Evolutionary conservation across 2,888 invertebrate genomes (phyloP), one percentile per base, ranked within the genome.

Genomic region (Lapara coniferarum): DNA sequence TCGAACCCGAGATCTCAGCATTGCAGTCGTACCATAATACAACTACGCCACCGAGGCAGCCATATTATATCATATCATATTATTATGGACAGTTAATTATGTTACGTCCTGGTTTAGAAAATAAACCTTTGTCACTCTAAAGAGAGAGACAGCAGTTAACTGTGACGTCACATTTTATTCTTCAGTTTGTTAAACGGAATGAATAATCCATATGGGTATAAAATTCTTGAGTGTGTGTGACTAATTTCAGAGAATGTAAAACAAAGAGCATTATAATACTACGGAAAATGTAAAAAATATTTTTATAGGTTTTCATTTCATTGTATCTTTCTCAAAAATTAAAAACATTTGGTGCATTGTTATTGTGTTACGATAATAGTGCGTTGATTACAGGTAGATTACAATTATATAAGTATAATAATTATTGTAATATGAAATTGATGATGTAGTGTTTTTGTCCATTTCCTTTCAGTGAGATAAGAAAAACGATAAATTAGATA

Each of bases 401-500:
- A n/a, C 30, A 52, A 67, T 52, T 69, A 69, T 68, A 59, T 69
- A 55, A 16, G n/a, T 66, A n/a, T 63, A 59, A 66, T 66, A 37
- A 69, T 70, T 68, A 69, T 72, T 73, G 73, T 51, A 72, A 76
- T 77, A 71, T 74, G 71, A 70, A 56, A 68, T 71, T 78, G 83
- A 82, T 82, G 82, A 83, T 83, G 82, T 81, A 82, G 81, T 85
- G 84, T 78, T 83, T 84, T 87, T 85, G 85, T 84, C 81, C 84
- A 83, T 88, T 92, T 89, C 87, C 85, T 90, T 89, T 78, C 85
- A 88, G 84, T 84, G 83, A 85, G 92, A 90, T 91, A 91, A 90
- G 90, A 84, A 83, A 80, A 78, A 84, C 82, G 89, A 87, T 90
- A 88, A 69, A 89, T 89, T 86, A 88, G 86, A 83, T 91, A 90